Percentiles rank a stretch among this genome's conserved stretches.
Evolutionary conservation across 2,797 vertebrate species (phyloP).

Genomic region (Sciurus carolinensis): DNA sequence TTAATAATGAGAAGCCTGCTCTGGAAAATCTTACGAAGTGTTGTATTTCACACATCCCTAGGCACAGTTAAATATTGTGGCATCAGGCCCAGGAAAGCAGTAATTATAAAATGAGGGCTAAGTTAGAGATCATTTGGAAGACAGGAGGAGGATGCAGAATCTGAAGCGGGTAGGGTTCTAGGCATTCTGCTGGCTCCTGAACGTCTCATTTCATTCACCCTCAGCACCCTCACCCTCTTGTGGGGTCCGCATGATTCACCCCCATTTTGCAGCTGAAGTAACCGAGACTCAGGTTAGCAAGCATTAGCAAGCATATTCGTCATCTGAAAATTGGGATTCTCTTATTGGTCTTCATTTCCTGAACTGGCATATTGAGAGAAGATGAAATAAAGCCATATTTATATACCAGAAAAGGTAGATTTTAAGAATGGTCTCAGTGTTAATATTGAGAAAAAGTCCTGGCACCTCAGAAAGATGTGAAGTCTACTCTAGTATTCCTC

Average conservation of each 20-base stretch:
- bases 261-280: conserved; percentile 16
- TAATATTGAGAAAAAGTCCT: conserved; percentile 14
- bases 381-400: conserved; percentile 37
- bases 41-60: not conserved
- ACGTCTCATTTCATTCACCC: not conserved
- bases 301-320: not conserved
- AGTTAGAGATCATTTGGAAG: not conserved
- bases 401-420: not conserved
- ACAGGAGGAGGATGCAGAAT: not conserved
- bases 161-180: not conserved
- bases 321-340: not conserved
- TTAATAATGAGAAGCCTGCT: not conserved
- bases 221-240: not conserved
- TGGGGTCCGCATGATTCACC: not conserved
- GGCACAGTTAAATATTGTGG: not conserved
- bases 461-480: conserved; percentile 63
- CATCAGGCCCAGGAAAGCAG: not conserved
- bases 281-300: not conserved
- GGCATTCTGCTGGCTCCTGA: not conserved
- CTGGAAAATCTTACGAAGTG: not conserved
- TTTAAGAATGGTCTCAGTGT: conserved; percentile 48
- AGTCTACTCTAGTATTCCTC: conserved; percentile 5
- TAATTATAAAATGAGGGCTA: not conserved
- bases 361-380: conserved; percentile 19
- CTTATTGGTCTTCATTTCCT: conserved; percentile 45